Evolutionary conservation across 2,113 vertebrate genomes (phyloP), one percentile per base, ranked within the genome.

Genomic region (Rhinoptilus africanus): DNA sequence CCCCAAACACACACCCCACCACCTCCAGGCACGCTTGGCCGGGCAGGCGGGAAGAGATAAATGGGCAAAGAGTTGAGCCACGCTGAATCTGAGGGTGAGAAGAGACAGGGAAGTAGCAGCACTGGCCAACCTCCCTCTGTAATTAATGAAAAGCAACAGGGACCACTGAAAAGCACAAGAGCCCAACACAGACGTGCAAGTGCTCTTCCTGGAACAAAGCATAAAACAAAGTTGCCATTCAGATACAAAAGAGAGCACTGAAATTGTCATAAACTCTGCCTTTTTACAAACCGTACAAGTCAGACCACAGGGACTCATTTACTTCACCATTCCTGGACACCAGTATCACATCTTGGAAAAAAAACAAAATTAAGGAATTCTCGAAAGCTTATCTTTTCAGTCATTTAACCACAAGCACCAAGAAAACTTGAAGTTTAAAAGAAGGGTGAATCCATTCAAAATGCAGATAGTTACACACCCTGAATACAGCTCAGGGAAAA

Each of bases 11-110:
- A 82, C 28, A 45, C 4, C 10, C 56, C 43, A 59, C 32, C 43
- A 67, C 8, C 28, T 50, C 63, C 5, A 0, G 71, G 3, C 0
- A 1, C 37, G 18, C 21, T 48, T 47, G 35, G 27, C 34, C 20
- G 18, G 83, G 37, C 17, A 62, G 3, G 0, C 1, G 5, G 43
- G 24, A 87, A 89, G 17, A 80, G 73, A 28, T 28, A n/a, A 60
- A 37, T 0, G 4, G 19, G 39, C 47, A 35, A 79, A 72, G 63
- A 76, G 57, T 15, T 50, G 53, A 76, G 67, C 34, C 9, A 48
- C 1, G 3, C 20, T 63, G 34, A 53, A 43, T 35, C 9, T n/a
- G 62, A 10, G 57, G 30, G 41, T 43, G 41, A 63, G 48, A 48
- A 75, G 41, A 67, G 45, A 16, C 34, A 21, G 37, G 67, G 12